These are phyloP conservation scores for Lordiphosa collinella DNA, from an alignment of 1,140 invertebrate genomes.

Conservation along the genomic window DNA sequence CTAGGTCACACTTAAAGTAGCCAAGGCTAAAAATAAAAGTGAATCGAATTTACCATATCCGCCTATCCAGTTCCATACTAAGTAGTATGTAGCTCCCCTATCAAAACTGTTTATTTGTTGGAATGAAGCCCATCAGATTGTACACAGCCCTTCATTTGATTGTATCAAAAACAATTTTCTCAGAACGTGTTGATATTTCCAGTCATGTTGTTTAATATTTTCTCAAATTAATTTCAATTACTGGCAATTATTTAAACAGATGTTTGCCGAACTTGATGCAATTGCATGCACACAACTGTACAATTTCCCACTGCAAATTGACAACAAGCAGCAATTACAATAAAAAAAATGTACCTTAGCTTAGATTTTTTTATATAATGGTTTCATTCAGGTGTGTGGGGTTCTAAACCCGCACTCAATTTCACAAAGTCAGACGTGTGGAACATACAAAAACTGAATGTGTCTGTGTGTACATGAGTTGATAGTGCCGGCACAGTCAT, in stretches of 20 bases:
- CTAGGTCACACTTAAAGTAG: too few relatives aligned
- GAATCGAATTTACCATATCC: too few relatives aligned
- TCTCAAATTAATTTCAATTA: constrained; percentile 10
- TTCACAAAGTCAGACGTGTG: constrained; percentile 18
- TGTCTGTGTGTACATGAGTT: constrained; percentile 1
- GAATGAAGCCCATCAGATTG: too few relatives aligned
- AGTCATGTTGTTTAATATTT: background rate
- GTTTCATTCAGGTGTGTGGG: background rate
- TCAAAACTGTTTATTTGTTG: too few relatives aligned
- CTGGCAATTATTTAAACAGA: constrained; percentile 13
- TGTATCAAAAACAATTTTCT: background rate
- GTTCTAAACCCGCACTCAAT: constrained; percentile 35
- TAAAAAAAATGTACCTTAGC: constrained; percentile 2
- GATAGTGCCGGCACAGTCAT: constrained; percentile 17
- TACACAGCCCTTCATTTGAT: background rate
- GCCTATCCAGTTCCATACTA: too few relatives aligned
- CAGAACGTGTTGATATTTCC: background rate
- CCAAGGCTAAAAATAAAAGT: too few relatives aligned
- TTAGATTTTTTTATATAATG: constrained; percentile 17
- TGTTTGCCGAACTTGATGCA: constrained; percentile 2
- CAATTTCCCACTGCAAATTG: constrained; percentile 3
- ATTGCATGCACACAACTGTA: background rate
- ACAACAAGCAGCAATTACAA: constrained; percentile 2
- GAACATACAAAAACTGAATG: constrained; percentile 16
- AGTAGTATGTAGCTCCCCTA: too few relatives aligned